Evolutionary conservation across 2,797 vertebrate species (phyloP).

Genomic region (Anisognathus igniventris): DNA sequence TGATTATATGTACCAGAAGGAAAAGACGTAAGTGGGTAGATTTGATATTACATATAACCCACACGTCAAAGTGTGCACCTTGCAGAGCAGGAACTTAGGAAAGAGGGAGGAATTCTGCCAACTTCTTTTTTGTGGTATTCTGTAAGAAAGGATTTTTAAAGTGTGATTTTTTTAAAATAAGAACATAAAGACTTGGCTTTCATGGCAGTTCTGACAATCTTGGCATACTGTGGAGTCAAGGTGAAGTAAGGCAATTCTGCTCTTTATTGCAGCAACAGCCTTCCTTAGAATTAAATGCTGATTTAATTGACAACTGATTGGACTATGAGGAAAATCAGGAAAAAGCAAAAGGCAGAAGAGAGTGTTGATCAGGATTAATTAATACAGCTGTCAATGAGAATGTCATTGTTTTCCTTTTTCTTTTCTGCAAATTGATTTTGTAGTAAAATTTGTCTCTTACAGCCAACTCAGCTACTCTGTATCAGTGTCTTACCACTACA

Average conservation of each 20-base stretch:
- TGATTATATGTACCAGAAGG: background rate
- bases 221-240: background rate
- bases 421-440: background rate
- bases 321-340: background rate
- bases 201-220: background rate
- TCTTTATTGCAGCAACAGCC: background rate
- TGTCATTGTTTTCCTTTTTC: background rate
- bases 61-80: background rate
- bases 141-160: background rate
- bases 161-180: background rate
- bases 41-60: background rate
- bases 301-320: background rate
- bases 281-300: background rate
- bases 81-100: background rate
- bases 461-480: background rate
- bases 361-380: background rate
- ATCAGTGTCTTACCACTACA: background rate
- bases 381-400: background rate
- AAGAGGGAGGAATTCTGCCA: background rate
- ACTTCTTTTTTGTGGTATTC: background rate
- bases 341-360: background rate
- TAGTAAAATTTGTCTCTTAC: background rate
- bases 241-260: background rate
- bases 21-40: fast-evolving
- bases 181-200: background rate